Conservation (phyloP, 2,797 vertebrate species). For the Ara ararauna region DNA sequence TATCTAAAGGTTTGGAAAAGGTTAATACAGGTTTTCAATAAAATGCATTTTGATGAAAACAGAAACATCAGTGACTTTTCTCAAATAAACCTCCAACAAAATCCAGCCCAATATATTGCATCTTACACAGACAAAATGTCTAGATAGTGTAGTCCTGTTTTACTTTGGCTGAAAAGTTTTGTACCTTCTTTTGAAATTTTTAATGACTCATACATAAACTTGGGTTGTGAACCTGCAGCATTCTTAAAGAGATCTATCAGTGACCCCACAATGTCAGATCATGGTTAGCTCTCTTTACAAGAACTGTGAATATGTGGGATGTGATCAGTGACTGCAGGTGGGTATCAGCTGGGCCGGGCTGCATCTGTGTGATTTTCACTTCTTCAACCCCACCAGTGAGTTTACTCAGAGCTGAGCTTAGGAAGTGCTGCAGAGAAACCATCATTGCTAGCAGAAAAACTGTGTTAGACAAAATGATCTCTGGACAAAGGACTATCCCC, state of each 20-base stretch:
- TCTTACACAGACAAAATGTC: background rate
- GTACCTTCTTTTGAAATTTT: background rate
- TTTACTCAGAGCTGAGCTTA: background rate
- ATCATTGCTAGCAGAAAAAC: rapidly evolving
- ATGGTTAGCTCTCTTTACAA: background rate
- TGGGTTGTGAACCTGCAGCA: background rate
- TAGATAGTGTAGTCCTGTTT: background rate
- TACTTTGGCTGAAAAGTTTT: background rate
- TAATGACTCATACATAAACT: background rate
- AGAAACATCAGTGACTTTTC: background rate
- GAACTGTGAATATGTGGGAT: too few species aligned
- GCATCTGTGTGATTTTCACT: background rate
- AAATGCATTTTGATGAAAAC: background rate
- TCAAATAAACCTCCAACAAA: background rate
- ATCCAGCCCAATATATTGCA: background rate
- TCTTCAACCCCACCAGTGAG: background rate
- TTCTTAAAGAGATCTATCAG: rapidly evolving
- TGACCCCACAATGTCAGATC: background rate
- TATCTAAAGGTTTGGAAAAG: background rate
- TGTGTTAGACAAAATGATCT: rapidly evolving
- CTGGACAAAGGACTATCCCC: background rate
- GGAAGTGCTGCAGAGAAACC: background rate
- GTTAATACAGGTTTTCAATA: background rate
- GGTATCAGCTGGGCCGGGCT: background rate
- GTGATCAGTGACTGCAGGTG: rapidly evolving